phyloP scores from a whole-genome alignment of 2,113 vertebrate species.

The Chiloscyllium plagiosum region DNA sequence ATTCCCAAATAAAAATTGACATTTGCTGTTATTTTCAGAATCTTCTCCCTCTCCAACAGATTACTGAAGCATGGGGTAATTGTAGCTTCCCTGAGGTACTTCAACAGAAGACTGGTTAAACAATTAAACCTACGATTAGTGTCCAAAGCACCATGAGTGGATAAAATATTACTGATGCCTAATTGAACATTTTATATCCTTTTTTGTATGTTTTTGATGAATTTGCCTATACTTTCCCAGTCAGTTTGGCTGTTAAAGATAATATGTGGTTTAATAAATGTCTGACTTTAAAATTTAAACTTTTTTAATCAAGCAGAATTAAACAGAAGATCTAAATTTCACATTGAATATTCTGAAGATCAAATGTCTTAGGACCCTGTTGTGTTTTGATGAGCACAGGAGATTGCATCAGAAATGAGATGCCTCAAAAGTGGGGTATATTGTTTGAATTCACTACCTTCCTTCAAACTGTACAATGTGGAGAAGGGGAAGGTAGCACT shows the following conservation, averaged over 20 bases:
- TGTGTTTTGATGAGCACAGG: no score
- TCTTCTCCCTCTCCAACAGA: not conserved
- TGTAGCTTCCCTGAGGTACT: not conserved
- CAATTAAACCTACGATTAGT: not conserved
- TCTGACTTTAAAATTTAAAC: not conserved
- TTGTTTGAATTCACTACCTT: not conserved
- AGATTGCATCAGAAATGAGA: not conserved
- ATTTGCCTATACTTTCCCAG: not conserved
- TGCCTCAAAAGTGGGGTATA: not conserved
- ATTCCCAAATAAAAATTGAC: not conserved
- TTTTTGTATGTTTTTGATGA: not conserved
- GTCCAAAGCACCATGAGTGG: not conserved
- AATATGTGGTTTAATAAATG: not conserved
- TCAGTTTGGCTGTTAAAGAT: not conserved
- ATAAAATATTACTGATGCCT: not conserved
- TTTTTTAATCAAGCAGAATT: not conserved
- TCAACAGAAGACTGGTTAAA: not conserved
- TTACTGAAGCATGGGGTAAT: not conserved
- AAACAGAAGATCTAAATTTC: not conserved
- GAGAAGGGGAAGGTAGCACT: no score
- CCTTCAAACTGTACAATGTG: not conserved
- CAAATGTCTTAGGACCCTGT: not conserved
- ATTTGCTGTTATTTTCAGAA: not conserved
- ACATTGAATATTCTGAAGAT: not conserved
- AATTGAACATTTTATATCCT: not conserved